A percentile compares a stretch with the other conserved stretches of the same genome.
These are phyloP conservation scores for Rhea americana DNA, from an alignment of 2,113 vertebrate species.

Conservation along the genomic window DNA sequence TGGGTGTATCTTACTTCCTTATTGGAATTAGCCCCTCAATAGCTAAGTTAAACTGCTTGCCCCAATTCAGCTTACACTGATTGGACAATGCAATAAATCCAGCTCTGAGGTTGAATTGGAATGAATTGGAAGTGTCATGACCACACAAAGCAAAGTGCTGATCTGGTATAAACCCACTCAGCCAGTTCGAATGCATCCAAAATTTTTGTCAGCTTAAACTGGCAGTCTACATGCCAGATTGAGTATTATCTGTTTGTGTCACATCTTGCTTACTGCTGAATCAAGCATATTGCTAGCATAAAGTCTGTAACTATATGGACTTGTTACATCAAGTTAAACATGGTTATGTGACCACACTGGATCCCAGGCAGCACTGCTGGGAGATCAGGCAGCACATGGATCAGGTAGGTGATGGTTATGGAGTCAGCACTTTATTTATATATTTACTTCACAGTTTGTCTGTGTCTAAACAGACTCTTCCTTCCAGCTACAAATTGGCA, in stretches of 20 bases:
- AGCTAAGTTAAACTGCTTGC: background rate
- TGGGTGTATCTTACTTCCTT: background rate
- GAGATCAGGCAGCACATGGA: background rate
- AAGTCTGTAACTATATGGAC: background rate
- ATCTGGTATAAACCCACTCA: background rate
- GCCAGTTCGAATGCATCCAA: background rate
- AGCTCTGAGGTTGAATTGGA: background rate
- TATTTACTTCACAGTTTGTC: background rate
- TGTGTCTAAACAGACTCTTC: fast-evolving
- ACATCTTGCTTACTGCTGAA: background rate
- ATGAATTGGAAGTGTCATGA: fast-evolving
- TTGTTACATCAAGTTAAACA: background rate
- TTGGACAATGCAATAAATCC: background rate
- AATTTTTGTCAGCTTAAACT: background rate
- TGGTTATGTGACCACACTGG: fast-evolving
- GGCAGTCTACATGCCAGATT: background rate
- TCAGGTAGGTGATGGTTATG: background rate
- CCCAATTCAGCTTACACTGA: background rate
- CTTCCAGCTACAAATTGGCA: background rate
- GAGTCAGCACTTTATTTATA: fast-evolving
- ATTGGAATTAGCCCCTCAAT: background rate
- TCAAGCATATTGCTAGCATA: fast-evolving
- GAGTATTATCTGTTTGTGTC: background rate
- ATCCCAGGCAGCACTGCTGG: background rate
- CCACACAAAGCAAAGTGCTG: background rate